Conservation (phyloP, 2,797 vertebrate species). For the Pempheris klunzingeri region DNA sequence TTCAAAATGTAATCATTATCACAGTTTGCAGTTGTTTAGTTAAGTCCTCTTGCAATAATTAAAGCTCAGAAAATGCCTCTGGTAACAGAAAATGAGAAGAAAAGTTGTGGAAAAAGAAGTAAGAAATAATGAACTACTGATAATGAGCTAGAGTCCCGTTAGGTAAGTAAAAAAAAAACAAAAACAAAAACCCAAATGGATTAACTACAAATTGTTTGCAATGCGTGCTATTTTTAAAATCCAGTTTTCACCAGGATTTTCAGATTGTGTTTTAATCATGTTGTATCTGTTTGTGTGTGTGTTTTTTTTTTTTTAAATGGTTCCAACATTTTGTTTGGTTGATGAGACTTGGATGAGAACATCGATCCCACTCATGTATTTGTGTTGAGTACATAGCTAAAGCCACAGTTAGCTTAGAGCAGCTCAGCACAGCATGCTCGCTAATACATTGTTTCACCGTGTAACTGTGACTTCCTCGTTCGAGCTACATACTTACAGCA, state of each 20-base stretch:
- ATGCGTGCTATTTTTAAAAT: background rate
- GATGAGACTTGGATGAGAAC: background rate
- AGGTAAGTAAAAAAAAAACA: background rate
- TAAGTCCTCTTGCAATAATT: conserved; percentile 34
- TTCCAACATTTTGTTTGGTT: background rate
- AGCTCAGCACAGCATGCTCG: no score
- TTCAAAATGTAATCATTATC: conserved; percentile 32
- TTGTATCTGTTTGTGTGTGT: no score
- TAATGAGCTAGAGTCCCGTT: conserved; percentile 28
- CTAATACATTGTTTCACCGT: background rate
- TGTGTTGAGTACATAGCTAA: background rate
- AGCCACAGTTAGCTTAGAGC: background rate
- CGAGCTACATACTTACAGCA: no score
- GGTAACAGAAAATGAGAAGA: conserved; percentile 28
- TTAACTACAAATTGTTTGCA: background rate
- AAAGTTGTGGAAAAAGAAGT: conserved; percentile 22
- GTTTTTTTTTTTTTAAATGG: background rate
- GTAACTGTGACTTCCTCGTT: background rate
- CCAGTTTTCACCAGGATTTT: background rate
- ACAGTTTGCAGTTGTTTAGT: conserved; percentile 44
- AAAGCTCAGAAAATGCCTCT: conserved; percentile 34
- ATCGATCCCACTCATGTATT: background rate
- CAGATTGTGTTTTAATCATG: no score
- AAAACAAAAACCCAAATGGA: background rate
- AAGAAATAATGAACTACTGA: conserved; percentile 29